Conservation (phyloP, 2,113 vertebrate species). For the Lampris megalopsis region DNA sequence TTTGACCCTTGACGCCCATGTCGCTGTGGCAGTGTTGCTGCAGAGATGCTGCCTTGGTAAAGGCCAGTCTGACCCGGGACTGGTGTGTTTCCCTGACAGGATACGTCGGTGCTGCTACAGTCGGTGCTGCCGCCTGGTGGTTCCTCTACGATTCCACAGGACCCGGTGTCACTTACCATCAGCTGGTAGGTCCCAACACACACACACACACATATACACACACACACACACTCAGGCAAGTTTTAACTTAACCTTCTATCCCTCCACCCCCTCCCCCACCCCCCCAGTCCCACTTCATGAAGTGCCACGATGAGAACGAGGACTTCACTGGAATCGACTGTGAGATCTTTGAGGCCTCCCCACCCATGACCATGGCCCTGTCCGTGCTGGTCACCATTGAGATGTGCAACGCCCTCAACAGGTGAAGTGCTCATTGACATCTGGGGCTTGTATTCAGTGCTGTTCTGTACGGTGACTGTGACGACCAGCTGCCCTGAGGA, state of each 20-base stretch:
- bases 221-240: neutral
- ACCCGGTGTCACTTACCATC: conserved; percentile 84
- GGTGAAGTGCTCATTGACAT: conserved; percentile 56
- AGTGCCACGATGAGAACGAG: conserved; percentile 86
- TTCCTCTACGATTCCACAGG: conserved; percentile 88
- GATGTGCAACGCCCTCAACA: conserved; percentile 97
- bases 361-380: conserved; percentile 96
- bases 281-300: conserved; percentile 95
- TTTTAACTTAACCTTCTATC: neutral
- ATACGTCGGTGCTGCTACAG: conserved; percentile 93
- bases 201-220: neutral
- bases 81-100: conserved; percentile 64
- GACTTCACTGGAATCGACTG: conserved; percentile 87
- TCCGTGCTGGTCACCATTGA: conserved; percentile 96
- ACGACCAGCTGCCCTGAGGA: no score
- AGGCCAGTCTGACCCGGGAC: neutral
- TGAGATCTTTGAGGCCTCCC: conserved; percentile 87
- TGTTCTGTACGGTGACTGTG: no score
- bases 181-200: conserved; percentile 83
- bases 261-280: neutral
- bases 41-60: neutral
- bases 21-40: neutral
- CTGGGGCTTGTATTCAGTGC: no score
- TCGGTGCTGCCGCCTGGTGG: conserved; percentile 91
- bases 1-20: no score